Percentiles rank a stretch among this genome's conserved stretches.
Evolutionary conservation across 1,140 invertebrate genomes (phyloP).

Genomic region (Procambarus virginalis): DNA sequence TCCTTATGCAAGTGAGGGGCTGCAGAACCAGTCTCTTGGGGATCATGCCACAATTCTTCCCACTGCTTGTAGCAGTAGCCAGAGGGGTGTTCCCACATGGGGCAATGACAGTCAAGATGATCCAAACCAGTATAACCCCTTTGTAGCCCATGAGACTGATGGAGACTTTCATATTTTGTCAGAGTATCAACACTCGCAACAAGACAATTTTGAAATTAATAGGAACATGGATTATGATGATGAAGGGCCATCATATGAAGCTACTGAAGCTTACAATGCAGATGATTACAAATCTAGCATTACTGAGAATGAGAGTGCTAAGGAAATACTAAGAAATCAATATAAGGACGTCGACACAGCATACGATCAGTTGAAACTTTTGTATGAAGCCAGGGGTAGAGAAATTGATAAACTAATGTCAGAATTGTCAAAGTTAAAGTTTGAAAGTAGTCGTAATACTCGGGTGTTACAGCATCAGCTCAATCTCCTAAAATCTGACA

Average conservation of each 20-base stretch:
- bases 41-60: neutral
- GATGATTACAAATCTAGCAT: slow-evolving; percentile 10
- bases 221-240: neutral
- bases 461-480: slow-evolving; percentile 58
- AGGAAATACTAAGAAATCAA: slow-evolving; percentile 6
- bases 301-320: neutral
- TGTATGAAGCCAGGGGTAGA: slow-evolving; percentile 63
- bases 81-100: slow-evolving; percentile 39
- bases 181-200: too few species aligned
- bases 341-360: slow-evolving; percentile 47
- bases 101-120: slow-evolving; percentile 56
- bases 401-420: slow-evolving; percentile 55
- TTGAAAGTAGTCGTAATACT: slow-evolving; percentile 55
- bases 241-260: neutral
- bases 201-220: neutral
- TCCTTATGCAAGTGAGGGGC: neutral
- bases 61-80: slow-evolving; percentile 9
- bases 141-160: slow-evolving; percentile 25
- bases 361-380: slow-evolving; percentile 58
- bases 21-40: neutral
- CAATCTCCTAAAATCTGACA: slow-evolving; percentile 58
- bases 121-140: slow-evolving; percentile 11
- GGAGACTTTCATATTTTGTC: neutral
- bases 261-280: neutral
- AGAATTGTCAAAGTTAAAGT: slow-evolving; percentile 53